Evolutionary conservation across 2,888 invertebrate species (phyloP).

Genomic region (Aromia moschata): DNA sequence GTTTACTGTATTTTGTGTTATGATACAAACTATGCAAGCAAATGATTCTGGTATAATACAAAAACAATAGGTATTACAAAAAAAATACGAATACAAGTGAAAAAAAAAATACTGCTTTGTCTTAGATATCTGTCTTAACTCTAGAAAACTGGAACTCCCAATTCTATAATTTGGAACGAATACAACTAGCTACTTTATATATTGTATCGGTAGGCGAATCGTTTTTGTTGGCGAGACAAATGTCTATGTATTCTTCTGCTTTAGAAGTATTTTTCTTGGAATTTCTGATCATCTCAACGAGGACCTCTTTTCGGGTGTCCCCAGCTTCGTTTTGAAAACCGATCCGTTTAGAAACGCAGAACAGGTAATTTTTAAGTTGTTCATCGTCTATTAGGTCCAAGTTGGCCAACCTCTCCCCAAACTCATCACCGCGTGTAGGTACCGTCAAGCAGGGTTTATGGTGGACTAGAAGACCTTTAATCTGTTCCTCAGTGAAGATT

Average conservation of each 20-base stretch:
- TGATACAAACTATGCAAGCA: too few relatives aligned
- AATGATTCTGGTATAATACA: too few relatives aligned
- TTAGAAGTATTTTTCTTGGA: conserved; percentile 10
- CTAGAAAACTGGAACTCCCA: too few relatives aligned
- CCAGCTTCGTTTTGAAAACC: conserved; percentile 47
- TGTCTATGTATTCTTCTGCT: background rate
- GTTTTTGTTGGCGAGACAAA: background rate
- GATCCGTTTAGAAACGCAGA: conserved; percentile 44
- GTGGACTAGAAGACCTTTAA: conserved; percentile 39
- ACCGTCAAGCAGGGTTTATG: conserved; percentile 37
- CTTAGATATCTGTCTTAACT: too few relatives aligned
- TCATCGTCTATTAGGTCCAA: conserved; percentile 42
- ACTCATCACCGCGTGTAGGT: conserved; percentile 34
- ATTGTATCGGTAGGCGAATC: background rate
- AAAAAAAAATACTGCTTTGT: too few relatives aligned
- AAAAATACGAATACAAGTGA: too few relatives aligned
- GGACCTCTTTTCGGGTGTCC: conserved; percentile 35
- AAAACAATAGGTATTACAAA: too few relatives aligned
- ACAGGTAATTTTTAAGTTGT: conserved; percentile 40
- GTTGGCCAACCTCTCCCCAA: conserved; percentile 36
- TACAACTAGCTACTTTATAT: background rate
- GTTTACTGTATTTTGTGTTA: too few relatives aligned
- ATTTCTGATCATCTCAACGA: conserved; percentile 36
- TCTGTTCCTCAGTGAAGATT: conserved; percentile 44
- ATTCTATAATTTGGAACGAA: too few relatives aligned